phyloP scores from a whole-genome alignment of 2,797 vertebrate species.

The Avahi laniger region DNA sequence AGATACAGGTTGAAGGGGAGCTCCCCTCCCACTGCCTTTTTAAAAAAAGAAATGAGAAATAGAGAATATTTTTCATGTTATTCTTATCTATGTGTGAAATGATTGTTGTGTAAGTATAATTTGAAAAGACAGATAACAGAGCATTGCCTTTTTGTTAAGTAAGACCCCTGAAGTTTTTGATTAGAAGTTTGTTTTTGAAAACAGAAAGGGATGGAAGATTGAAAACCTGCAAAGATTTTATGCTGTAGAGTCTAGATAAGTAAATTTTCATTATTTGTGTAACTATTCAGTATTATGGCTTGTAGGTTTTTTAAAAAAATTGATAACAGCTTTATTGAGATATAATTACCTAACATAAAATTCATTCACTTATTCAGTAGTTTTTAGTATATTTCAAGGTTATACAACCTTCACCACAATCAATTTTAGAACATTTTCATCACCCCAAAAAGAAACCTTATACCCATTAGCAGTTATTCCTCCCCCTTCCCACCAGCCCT shows the following conservation, averaged over 20 bases:
- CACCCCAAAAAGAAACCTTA: neutral
- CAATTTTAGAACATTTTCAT: conserved; percentile 25
- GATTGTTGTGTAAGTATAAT: conserved; percentile 14
- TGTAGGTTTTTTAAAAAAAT: neutral
- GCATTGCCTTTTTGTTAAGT: conserved; percentile 24
- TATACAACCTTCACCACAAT: neutral
- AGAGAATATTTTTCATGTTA: conserved; percentile 20
- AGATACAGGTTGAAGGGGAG: neutral
- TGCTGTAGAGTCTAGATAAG: neutral
- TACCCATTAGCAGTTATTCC: neutral
- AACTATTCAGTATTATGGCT: conserved; percentile 28
- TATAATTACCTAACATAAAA: neutral
- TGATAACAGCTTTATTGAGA: conserved; percentile 26
- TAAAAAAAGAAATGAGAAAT: neutral
- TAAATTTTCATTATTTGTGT: neutral
- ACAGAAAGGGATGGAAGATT: neutral
- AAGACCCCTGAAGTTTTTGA: neutral
- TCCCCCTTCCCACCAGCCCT: neutral
- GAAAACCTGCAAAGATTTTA: neutral
- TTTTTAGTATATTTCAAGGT: conserved; percentile 40
- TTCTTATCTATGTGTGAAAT: neutral
- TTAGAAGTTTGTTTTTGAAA: conserved; percentile 39
- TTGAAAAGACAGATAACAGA: conserved; percentile 21
- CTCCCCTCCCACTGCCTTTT: neutral
- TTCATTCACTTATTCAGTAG: neutral